phyloP scores from a whole-genome alignment of 1,140 invertebrate species.

The Bemisia tabaci region DNA sequence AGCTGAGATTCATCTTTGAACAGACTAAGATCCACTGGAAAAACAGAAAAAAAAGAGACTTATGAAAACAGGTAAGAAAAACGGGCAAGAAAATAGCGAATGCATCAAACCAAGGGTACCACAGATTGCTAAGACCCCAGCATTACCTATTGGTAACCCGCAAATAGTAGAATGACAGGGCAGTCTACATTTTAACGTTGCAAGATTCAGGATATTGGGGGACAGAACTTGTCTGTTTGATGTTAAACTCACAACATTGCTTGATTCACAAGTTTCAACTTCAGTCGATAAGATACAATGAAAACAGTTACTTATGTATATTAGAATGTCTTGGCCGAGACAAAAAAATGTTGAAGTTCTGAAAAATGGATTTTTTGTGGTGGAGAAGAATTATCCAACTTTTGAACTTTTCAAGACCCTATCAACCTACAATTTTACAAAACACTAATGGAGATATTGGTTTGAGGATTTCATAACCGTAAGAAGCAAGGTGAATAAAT shows the following conservation, averaged over 20 bases:
- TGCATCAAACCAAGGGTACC: not conserved
- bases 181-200: slow-evolving; percentile 4
- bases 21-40: slow-evolving; percentile 61
- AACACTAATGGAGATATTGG: no score
- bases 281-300: no score
- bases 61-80: no score
- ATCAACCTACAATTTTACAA: no score
- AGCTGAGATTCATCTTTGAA: slow-evolving; percentile 65
- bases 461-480: not conserved
- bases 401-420: no score
- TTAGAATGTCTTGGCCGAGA: no score
- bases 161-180: not conserved
- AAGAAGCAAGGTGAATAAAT: slow-evolving; percentile 6
- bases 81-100: not conserved
- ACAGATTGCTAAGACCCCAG: not conserved
- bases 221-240: slow-evolving; percentile 7
- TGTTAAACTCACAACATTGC: no score
- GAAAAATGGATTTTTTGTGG: no score
- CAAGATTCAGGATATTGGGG: slow-evolving; percentile 4
- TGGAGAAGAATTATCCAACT: no score
- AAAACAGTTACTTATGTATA: no score
- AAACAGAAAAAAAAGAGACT: slow-evolving; percentile 17
- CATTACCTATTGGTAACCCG: not conserved
- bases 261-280: no score
- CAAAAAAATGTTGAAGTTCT: no score